Evolutionary conservation across 35 echinoderm and acorn worm species (phyloP).

Genomic region (Chiridota heheva): DNA sequence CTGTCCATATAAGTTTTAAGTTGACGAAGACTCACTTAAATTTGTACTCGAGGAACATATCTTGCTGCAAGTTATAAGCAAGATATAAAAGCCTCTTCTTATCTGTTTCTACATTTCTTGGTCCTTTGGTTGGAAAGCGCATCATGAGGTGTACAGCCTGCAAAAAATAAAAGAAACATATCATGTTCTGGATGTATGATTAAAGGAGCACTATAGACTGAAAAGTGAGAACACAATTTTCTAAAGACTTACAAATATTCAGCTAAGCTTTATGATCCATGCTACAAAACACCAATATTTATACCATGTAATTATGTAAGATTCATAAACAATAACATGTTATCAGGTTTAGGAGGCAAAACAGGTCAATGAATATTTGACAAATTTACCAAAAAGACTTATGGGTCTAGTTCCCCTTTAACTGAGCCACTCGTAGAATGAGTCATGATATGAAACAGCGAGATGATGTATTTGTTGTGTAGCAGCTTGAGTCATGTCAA

Average conservation of each 20-base stretch:
- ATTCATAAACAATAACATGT: too few species aligned
- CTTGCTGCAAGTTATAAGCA: constrained; percentile 67
- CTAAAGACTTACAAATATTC: too few species aligned
- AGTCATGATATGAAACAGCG: neutral
- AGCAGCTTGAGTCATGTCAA: too few species aligned
- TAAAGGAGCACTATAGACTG: too few species aligned
- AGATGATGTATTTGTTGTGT: too few species aligned
- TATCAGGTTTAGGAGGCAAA: neutral
- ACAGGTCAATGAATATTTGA: too few species aligned
- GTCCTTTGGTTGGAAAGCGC: constrained; percentile 75
- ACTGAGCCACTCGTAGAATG: neutral
- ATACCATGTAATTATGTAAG: too few species aligned
- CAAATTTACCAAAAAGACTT: too few species aligned
- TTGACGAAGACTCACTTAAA: constrained; percentile 11
- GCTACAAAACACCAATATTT: neutral
- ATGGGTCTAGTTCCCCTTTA: neutral
- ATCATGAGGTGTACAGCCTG: constrained; percentile 94
- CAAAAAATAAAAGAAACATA: constrained; percentile 8
- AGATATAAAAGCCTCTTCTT: constrained; percentile 67
- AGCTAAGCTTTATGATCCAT: too few species aligned
- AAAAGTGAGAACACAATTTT: too few species aligned
- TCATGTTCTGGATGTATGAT: too few species aligned
- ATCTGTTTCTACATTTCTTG: constrained; percentile 86
- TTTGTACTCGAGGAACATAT: constrained; percentile 47
- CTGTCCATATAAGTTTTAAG: too few species aligned